Evolutionary conservation across 2,797 vertebrate genomes (phyloP).

Genomic region (Fistularia tabacaria): DNA sequence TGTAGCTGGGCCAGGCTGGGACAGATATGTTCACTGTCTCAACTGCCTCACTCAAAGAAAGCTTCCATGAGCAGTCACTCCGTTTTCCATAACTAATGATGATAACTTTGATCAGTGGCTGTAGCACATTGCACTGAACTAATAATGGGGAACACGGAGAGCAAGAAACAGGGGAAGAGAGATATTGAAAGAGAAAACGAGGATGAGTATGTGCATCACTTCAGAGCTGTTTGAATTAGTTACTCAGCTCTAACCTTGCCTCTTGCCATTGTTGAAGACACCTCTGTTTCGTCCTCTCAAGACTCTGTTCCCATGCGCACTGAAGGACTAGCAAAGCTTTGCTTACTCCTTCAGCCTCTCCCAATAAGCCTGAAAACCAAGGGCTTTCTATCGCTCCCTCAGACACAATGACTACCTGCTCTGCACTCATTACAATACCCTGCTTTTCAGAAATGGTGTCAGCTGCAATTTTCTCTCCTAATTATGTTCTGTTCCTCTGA

Average conservation of each 20-base stretch:
- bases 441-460: constrained; percentile 84
- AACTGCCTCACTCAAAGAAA: too few relatives aligned
- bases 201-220: constrained; percentile 49
- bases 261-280: constrained; percentile 71
- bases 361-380: constrained; percentile 61
- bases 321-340: constrained; percentile 69
- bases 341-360: constrained; percentile 64
- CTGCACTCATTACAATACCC: constrained; percentile 83
- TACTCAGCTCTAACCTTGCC: constrained; percentile 74
- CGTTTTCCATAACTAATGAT: constrained; percentile 64
- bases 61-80: constrained; percentile 58
- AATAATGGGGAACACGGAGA: constrained; percentile 58
- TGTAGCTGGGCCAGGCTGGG: neutral
- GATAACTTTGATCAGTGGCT: constrained; percentile 63
- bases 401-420: constrained; percentile 77
- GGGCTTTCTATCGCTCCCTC: constrained; percentile 68
- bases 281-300: constrained; percentile 64
- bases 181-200: constrained; percentile 61
- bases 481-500: constrained; percentile 79
- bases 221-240: constrained; percentile 67
- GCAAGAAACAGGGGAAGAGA: constrained; percentile 51
- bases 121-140: constrained; percentile 62
- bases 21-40: neutral
- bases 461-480: constrained; percentile 82
- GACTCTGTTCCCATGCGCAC: constrained; percentile 68